A percentile compares a stretch with the other conserved stretches of the same genome.
These are phyloP conservation scores for Alauda arvensis DNA, from an alignment of 2,797 vertebrate genomes.

Conservation along the genomic window DNA sequence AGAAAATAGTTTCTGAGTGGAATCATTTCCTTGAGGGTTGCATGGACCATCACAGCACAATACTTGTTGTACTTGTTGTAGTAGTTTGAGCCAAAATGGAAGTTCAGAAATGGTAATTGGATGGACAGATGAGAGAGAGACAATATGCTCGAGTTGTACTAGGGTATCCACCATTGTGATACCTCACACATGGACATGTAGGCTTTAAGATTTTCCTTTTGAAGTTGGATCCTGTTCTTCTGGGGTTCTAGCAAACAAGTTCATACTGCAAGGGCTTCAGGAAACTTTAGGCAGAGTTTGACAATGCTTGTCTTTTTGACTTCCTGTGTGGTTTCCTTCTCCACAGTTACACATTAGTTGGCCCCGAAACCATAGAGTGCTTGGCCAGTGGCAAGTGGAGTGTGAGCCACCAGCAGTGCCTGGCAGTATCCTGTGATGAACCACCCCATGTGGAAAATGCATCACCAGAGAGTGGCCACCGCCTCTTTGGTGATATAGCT, in stretches of 20 bases:
- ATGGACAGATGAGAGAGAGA: background rate
- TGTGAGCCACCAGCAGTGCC: slow-evolving; percentile 83
- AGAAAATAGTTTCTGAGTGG: background rate
- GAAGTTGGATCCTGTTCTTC: background rate
- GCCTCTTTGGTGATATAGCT: slow-evolving; percentile 89
- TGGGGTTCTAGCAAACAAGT: background rate
- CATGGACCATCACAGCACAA: background rate
- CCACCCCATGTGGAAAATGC: slow-evolving; percentile 90
- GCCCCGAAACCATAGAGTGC: slow-evolving; percentile 84
- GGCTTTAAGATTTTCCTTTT: background rate
- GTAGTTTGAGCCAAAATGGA: background rate
- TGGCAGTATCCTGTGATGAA: slow-evolving; percentile 91
- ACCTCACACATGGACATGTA: background rate
- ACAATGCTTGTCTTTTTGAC: background rate
- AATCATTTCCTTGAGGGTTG: background rate
- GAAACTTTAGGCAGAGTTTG: background rate
- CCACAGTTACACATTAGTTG: slow-evolving; percentile 88
- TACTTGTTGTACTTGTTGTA: background rate
- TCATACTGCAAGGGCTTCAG: background rate
- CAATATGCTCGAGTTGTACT: background rate
- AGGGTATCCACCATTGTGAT: background rate
- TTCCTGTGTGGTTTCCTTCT: background rate
- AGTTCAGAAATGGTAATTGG: background rate
- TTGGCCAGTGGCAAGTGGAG: slow-evolving; percentile 86
- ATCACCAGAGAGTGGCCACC: slow-evolving; percentile 86